A percentile compares a stretch with the other conserved stretches of the same genome.
Evolutionary conservation across 1,140 invertebrate genomes (phyloP).

Genomic region (Pseudomyrmex concolor): DNA sequence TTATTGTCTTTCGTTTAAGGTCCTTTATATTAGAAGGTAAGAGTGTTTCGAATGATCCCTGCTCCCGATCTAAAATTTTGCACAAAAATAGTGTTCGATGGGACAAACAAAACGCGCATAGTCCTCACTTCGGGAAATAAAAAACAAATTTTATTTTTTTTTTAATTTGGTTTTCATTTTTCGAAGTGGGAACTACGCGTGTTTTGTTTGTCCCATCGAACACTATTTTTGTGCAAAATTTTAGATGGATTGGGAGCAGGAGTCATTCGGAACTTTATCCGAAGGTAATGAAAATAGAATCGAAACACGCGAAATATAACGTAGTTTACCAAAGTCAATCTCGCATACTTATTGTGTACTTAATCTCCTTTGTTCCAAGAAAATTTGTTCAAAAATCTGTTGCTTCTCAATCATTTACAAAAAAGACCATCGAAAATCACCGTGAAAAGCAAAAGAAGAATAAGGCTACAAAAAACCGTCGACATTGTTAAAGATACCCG

Average conservation of each 20-base stretch:
- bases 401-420: slow-evolving; percentile 24
- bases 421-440: slow-evolving; percentile 43
- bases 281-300: slow-evolving; percentile 65
- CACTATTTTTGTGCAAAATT: no score
- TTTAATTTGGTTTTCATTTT: no score
- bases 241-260: no score
- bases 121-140: no score
- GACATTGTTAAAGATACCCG: slow-evolving; percentile 65
- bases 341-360: slow-evolving; percentile 9
- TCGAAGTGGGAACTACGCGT: no score
- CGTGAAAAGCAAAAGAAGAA: slow-evolving; percentile 17
- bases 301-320: slow-evolving; percentile 56
- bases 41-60: no score
- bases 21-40: slow-evolving; percentile 45
- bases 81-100: no score
- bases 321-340: slow-evolving; percentile 44
- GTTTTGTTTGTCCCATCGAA: no score
- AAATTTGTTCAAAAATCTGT: slow-evolving; percentile 57
- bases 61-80: no score
- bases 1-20: slow-evolving; percentile 13
- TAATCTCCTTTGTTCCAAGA: slow-evolving; percentile 23
- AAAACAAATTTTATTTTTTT: no score
- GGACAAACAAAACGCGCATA: no score
- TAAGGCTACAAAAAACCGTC: background rate
- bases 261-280: no score